Evolutionary conservation across 2,888 invertebrate genomes (phyloP).

Genomic region (Eugnorisma glareosa): DNA sequence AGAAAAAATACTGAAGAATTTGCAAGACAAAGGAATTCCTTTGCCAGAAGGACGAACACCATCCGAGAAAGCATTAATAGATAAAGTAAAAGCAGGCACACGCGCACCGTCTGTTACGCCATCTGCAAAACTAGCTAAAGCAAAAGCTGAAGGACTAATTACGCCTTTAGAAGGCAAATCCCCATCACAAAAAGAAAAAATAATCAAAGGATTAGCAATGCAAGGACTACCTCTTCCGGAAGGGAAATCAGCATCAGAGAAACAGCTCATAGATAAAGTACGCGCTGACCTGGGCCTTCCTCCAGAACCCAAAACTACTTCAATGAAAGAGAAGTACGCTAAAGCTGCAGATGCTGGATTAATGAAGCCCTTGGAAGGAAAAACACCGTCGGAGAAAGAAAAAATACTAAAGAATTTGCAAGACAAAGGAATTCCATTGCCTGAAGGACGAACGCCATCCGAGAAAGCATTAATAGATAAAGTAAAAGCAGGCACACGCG

Average conservation of each 20-base stretch:
- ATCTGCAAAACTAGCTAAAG: too few relatives aligned
- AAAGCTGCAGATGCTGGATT: conserved; percentile 1
- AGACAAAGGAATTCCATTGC: conserved; percentile 16
- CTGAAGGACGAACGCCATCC: conserved; percentile 27
- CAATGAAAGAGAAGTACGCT: conserved; percentile 10
- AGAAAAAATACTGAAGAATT: too few relatives aligned
- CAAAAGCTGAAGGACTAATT: too few relatives aligned
- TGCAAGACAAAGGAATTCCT: too few relatives aligned
- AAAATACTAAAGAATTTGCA: conserved; percentile 21
- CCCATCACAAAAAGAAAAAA: conserved; percentile 19
- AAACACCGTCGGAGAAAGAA: conserved; percentile 28
- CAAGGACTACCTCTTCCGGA: conserved; percentile 18
- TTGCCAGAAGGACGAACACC: too few relatives aligned
- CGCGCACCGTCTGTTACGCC: too few relatives aligned
- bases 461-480: conserved; percentile 31
- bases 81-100: too few relatives aligned
- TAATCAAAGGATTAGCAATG: conserved; percentile 3
- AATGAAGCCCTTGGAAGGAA: conserved; percentile 29
- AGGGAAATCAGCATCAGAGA: conserved; percentile 14
- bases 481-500: not conserved
- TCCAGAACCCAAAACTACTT: not conserved
- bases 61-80: too few relatives aligned
- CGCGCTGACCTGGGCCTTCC: conserved; percentile 9
- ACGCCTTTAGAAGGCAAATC: too few relatives aligned
- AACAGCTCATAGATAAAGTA: conserved; percentile 11